phyloP scores from a whole-genome alignment of 2,113 vertebrate species.

The Varanus komodoensis region DNA sequence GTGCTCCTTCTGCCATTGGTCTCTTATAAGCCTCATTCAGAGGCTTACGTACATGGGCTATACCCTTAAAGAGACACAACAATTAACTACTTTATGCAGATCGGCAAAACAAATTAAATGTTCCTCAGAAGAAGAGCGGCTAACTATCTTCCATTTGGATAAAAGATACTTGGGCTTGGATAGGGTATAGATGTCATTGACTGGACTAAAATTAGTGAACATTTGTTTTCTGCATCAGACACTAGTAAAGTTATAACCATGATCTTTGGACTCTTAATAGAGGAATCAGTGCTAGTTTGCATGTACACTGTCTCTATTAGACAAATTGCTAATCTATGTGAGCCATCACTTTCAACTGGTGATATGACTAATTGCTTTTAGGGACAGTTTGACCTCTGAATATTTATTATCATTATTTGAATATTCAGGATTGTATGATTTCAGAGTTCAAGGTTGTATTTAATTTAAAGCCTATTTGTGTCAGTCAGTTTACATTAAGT shows the following conservation, averaged over 20 bases:
- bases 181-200: conserved; percentile 56
- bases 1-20: no score
- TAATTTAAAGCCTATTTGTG: no score
- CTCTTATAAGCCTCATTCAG: no score
- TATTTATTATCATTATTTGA: conserved; percentile 46
- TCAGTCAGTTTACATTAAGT: no score
- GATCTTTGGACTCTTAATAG: conserved; percentile 68
- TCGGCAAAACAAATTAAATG: conserved; percentile 47
- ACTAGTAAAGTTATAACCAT: conserved; percentile 59
- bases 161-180: conserved; percentile 51
- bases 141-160: conserved; percentile 53
- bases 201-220: conserved; percentile 68
- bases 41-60: no score
- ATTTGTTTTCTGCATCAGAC: conserved; percentile 67
- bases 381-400: conserved; percentile 38
- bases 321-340: conserved; percentile 63
- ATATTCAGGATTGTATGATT: conserved; percentile 37
- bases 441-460: conserved; percentile 19
- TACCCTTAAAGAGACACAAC: background rate
- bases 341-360: conserved; percentile 53
- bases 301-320: conserved; percentile 28
- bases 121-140: conserved; percentile 55
- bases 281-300: conserved; percentile 41
- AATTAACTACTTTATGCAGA: conserved; percentile 39
- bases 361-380: conserved; percentile 52